Base-by-base conservation (phyloP, 2,113 vertebrate species). In the Heliornis fulica region DNA sequence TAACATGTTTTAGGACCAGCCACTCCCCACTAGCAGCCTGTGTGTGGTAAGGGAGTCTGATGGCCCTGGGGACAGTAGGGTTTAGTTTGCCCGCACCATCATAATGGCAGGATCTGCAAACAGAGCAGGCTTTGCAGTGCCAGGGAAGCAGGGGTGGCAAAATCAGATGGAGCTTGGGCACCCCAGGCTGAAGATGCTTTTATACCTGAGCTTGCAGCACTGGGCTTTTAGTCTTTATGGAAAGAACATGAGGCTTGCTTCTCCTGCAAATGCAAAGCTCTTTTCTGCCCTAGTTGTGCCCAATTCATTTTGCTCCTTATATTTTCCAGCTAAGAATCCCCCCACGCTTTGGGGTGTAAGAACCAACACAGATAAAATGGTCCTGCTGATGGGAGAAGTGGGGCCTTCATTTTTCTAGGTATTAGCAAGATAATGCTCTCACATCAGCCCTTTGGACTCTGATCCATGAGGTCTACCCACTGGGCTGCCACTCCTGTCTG, bases 401-500 rank as follows among this genome's bases (percentile, higher is more conserved):
- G 53, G 13, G 9, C 70, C 57, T 91, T 68, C 11, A 5, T 79
- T 87, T 78, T 57, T 64, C 11, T 17, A 15, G 21, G 38, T 43
- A 81, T 43, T 60, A 86, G 46, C 56, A 50, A 83, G 48, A 78
- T 60, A 60, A 36, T 38, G 48, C 32, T 87, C 63, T 64, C 34
- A 7, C 18, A 81, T 69, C 54, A 32, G 91, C 79, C 76, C 56
- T 89, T 90, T 90, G 87, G 90, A 91, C 84, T 83, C 53, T 91
- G 87, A 89, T 81, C 92, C 90, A 94, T 15, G 51, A 77, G 56
- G 38, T 84, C 69, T 78, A 18, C n/a, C 46, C 60, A 26, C 59
- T 69, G 69, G 71, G 66, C 60, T 81, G 84, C 81, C 92, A 91
- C 81, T 43, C 92, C 87, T 83, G 83, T 93, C 93, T 93, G 68